Percentiles rank a stretch among this genome's conserved stretches.
These are phyloP conservation scores for Sebastolobus altivelis DNA, from an alignment of 2,797 vertebrate species.

Conservation along the genomic window DNA sequence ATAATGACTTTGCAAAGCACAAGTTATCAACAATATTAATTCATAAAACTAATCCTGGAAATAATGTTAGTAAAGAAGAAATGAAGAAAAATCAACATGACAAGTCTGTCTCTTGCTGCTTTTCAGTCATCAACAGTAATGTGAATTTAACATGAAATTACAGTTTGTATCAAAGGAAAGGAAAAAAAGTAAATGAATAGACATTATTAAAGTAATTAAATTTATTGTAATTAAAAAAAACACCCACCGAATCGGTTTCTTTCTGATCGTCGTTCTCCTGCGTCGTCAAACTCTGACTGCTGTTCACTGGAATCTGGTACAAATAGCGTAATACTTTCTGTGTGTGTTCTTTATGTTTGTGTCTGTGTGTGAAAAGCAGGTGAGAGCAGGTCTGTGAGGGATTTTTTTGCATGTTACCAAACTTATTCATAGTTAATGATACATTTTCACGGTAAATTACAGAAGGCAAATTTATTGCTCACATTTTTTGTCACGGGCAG, in stretches of 20 bases:
- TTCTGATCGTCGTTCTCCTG: background rate
- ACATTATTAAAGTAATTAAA: background rate
- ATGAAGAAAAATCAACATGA: too few relatives aligned
- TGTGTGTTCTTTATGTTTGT: background rate
- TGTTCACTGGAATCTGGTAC: background rate
- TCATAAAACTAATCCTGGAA: too few relatives aligned
- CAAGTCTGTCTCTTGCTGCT: too few relatives aligned
- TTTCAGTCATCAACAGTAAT: too few relatives aligned
- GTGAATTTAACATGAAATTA: too few relatives aligned
- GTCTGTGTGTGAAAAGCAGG: background rate
- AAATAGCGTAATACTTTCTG: background rate
- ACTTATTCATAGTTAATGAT: background rate
- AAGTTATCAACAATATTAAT: too few relatives aligned
- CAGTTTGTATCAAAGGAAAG: too few relatives aligned
- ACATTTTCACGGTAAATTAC: slow-evolving; percentile 4
- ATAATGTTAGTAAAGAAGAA: too few relatives aligned
- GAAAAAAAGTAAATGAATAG: too few relatives aligned
- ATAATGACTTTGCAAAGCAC: too few relatives aligned
- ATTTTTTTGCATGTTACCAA: background rate
- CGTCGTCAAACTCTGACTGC: background rate
- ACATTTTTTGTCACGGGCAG: background rate
- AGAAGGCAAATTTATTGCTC: background rate
- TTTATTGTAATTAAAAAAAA: background rate
- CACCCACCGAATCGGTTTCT: background rate
- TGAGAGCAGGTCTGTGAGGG: background rate